Evolutionary conservation across 2,888 invertebrate species (phyloP), one percentile per base, ranked within the genome.

Genomic region (Archaeoteleia sp.): DNA sequence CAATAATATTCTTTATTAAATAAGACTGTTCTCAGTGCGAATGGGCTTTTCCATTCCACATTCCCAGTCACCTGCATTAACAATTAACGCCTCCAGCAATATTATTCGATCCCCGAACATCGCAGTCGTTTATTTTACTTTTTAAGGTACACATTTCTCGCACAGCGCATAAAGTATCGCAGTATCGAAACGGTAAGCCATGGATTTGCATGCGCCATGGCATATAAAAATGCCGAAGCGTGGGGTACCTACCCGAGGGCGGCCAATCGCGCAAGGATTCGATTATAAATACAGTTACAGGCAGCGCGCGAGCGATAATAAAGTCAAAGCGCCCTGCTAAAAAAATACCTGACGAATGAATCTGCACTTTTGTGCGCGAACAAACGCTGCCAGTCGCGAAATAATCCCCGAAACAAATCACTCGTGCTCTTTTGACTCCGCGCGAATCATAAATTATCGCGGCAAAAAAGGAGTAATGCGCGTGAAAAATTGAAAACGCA

Each of bases 321-420:
- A 68, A 63, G 63, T 63, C 63, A 49, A 39, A 43, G 48, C 25
- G 48, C 27, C 49, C 55, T 43, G 55, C 51, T 67, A 65, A 68
- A 60, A 5, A 63, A 68, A 63, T 60, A 39, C 40, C 60, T 55
- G 60, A 60, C 63, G 63, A 68, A 65, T 62, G 68, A 68, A 68
- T 68, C 62, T 62, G 68, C 68, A 63, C 57, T 68, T 68, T 67
- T 68, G 49, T 55, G 54, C 55, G 55, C 63, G 55, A 65, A 68
- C 68, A 63, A 63, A 63, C 63, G 40, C 60, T 68, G 68, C 63
- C 55, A 65, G 54, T 60, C 63, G 68, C 45, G 60, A 46, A 60
- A 68, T 68, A 68, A 68, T 68, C 68, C n/a, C 68, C 49, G 32
- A 63, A 68, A 68, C 68, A 63, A 68, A 63, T 68, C 68, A 60